Conservation (phyloP, 2,113 vertebrate species). For the Nothocercus nigrocapillus region DNA sequence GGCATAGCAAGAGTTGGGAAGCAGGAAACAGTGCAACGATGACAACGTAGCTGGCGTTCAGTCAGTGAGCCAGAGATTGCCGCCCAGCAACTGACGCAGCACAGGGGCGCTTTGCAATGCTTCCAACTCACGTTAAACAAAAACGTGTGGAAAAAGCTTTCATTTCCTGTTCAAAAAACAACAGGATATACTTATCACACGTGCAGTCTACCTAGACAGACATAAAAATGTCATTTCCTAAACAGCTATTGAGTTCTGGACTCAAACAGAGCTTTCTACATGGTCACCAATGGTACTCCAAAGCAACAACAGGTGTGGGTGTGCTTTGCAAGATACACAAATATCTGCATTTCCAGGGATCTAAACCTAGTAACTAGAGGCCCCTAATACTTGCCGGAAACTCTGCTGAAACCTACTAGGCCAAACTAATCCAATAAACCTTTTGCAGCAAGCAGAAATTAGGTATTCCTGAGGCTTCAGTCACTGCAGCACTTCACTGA, state of each 20-base stretch:
- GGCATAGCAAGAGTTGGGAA: not conserved
- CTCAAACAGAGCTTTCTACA: not conserved
- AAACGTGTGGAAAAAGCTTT: not conserved
- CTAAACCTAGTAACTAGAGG: not conserved
- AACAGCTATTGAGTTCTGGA: not conserved
- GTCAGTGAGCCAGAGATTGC: not conserved
- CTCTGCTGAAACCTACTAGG: not conserved
- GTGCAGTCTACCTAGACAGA: no score
- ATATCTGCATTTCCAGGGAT: not conserved
- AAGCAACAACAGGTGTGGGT: accelerated
- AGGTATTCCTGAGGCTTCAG: not conserved
- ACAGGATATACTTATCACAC: not conserved
- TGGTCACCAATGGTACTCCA: accelerated
- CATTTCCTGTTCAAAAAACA: accelerated
- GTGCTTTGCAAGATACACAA: not conserved
- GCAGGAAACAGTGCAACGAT: accelerated
- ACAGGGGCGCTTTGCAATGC: not conserved
- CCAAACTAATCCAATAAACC: not conserved
- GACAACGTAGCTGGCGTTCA: accelerated
- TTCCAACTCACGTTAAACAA: not conserved
- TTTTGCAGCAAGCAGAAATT: not conserved
- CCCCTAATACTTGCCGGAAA: not conserved
- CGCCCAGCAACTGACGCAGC: not conserved
- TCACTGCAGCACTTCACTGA: accelerated
- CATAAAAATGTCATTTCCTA: not conserved